Evolutionary conservation across 2,888 invertebrate species (phyloP), one percentile per base, ranked within the genome.

Genomic region (Rhimphoctona megacephalus): DNA sequence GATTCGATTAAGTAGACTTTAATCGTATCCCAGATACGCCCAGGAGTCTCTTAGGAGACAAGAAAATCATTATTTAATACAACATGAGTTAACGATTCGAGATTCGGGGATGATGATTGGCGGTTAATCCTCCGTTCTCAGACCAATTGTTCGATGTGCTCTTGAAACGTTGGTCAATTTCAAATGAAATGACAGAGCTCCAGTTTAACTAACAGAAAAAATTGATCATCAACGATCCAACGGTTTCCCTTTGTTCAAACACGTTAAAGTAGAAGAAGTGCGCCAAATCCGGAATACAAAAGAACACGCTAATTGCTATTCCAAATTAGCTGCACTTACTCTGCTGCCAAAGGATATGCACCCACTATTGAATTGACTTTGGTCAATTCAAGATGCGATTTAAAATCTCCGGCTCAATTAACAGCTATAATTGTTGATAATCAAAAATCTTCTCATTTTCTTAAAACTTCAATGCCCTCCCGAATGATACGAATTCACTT

Each of bases 1-100:
- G 73, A 73, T 73, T 80, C 80, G 64, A 72, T 64, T 66, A 67
- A 66, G 11, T 66, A 49, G 22, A 49, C 46, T 52, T n/a, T 19
- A 49, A 49, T 46, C 52, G 25, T 33, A 46, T 66, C 30, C n/a
- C 64, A 30, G 64, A 33, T 66, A 77, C 33, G 14, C 17, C 36
- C 14, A n/a, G 22, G 17, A 67, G 52, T 36, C 22, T 49, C 25
- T 25, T 14, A 14, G 11, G 22, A 39, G 36, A 57, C 73, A 39
- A 36, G 39, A 74, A 74, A 74, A 22, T 9, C 14, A 74, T 74
- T 39, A 43, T 57, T 74, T 25, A 39, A 74, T 57, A 39, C 39
- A 39, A 74, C 22, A 25, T 25, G 73, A 22, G 33, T 46, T 30
- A 54, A 36, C 54, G 33, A 36, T 54, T 8, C 43, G 36, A 73